Percentiles rank a stretch among this genome's conserved stretches.
Conservation (phyloP, 1,140 invertebrate genomes). For the Bombus consobrinus region DNA sequence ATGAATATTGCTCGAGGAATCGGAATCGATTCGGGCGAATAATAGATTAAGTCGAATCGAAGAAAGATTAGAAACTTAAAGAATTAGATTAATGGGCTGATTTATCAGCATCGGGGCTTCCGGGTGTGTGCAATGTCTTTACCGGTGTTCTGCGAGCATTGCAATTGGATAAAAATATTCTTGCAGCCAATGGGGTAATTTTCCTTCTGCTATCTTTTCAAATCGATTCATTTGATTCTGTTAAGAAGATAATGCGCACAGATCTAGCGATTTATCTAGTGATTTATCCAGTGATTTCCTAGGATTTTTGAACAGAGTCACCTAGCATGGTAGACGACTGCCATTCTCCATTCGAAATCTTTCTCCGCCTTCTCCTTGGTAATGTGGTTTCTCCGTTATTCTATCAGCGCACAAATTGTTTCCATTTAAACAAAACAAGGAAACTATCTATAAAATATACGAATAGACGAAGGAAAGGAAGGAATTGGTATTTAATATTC, state of each 20-base stretch:
- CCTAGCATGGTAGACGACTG: too few relatives aligned
- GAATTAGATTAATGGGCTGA: not conserved
- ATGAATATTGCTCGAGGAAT: not conserved
- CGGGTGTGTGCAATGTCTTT: not conserved
- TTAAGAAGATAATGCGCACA: not conserved
- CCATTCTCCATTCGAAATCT: too few relatives aligned
- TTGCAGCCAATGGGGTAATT: not conserved
- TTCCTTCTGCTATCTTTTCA: not conserved
- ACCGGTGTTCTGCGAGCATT: too few relatives aligned
- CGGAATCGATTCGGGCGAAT: not conserved
- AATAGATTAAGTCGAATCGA: not conserved
- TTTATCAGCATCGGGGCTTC: not conserved
- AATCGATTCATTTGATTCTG: not conserved
- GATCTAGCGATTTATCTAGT: not conserved
- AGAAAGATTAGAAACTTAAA: too few relatives aligned
- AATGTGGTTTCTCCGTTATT: too few relatives aligned
- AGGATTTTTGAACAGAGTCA: too few relatives aligned
- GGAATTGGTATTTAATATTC: too few relatives aligned
- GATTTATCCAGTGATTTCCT: not conserved
- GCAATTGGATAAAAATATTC: not conserved
- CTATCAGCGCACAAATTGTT: too few relatives aligned
- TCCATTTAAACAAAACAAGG: too few relatives aligned
- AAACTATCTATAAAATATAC: too few relatives aligned
- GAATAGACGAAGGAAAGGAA: too few relatives aligned
- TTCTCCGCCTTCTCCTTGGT: too few relatives aligned